Conservation (phyloP, 1,140 invertebrate species). For the Ylistrum balloti region DNA sequence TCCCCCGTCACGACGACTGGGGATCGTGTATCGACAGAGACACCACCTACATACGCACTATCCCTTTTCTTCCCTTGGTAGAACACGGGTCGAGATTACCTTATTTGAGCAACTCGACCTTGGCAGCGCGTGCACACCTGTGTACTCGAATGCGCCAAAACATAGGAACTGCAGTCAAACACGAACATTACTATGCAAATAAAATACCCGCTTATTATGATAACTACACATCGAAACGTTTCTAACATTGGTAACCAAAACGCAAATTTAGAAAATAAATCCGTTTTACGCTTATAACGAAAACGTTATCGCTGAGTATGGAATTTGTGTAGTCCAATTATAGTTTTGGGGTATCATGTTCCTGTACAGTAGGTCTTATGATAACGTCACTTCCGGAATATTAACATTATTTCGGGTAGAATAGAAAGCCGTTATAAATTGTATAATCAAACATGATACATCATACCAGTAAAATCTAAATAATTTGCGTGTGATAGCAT, state of each 20-base stretch:
- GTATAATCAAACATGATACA: background rate
- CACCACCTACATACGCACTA: background rate
- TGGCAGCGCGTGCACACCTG: slow-evolving; percentile 36
- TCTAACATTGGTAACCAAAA: background rate
- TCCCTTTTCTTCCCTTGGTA: slow-evolving; percentile 17
- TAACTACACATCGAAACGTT: background rate
- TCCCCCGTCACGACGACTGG: background rate
- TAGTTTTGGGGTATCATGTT: slow-evolving; percentile 5
- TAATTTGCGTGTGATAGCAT: background rate
- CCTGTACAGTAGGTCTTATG: background rate
- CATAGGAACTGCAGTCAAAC: background rate
- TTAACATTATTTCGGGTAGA: slow-evolving; percentile 7
- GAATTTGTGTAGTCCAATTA: slow-evolving; percentile 16
- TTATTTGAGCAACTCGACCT: slow-evolving; percentile 27
- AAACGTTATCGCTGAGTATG: background rate
- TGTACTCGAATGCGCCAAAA: slow-evolving; percentile 12
- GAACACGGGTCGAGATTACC: background rate
- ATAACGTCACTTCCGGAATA: slow-evolving; percentile 33
- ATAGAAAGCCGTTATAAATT: background rate
- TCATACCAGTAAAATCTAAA: background rate
- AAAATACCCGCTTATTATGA: background rate
- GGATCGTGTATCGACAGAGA: slow-evolving; percentile 1
- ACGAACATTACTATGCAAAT: background rate
- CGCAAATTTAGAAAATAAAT: background rate
- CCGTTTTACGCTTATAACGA: background rate